Evolutionary conservation across 1,140 invertebrate species (phyloP), one percentile per base, ranked within the genome.

Genomic region (Camponotus floridanus): DNA sequence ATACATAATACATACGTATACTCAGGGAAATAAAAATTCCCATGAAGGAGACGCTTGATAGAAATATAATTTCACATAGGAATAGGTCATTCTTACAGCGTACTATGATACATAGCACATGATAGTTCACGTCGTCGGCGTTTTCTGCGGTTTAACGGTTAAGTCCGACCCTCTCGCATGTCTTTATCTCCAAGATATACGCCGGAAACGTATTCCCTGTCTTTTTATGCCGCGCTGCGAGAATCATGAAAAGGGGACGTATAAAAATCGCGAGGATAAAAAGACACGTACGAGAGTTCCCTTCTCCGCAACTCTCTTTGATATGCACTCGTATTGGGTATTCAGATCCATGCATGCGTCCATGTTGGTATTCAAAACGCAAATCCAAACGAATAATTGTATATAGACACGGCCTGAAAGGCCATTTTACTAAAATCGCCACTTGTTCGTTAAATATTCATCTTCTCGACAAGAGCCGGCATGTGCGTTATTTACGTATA

Each of bases 121-220:
- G 64, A 67, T 80, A 80, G 68, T 33, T 80, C 76, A 80, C 76
- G 76, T 80, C 64, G 76, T 80, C 64, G 64, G 21, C 45, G 48
- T 48, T 70, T 70, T 26, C 39, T 48, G 42, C 67, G 67, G 67
- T 80, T 80, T 80, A 80, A 70, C 76, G 45, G 76, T 80, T 80
- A 80, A 68, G 64, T 80, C 65, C 13, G 64, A 80, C 33, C 18
- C 15, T 42, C 11, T 26, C 42, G 59, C 33, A 3, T 55, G 13
- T 31, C 62, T 70, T 80, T 48, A 65, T 65, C 76, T 55, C n/a
- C 67, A 31, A 70, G 76, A 80, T 80, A 80, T 80, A 80, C 33
- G 76, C 62, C 76, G 76, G 48, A 70, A 80, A 80, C 64, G 65
- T 68, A 80, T 80, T 80, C 64, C 31, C 33, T 70, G 76, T 80